These are phyloP conservation scores for Linyphia triangularis DNA, from an alignment of 2,888 invertebrate species.

Conservation along the genomic window DNA sequence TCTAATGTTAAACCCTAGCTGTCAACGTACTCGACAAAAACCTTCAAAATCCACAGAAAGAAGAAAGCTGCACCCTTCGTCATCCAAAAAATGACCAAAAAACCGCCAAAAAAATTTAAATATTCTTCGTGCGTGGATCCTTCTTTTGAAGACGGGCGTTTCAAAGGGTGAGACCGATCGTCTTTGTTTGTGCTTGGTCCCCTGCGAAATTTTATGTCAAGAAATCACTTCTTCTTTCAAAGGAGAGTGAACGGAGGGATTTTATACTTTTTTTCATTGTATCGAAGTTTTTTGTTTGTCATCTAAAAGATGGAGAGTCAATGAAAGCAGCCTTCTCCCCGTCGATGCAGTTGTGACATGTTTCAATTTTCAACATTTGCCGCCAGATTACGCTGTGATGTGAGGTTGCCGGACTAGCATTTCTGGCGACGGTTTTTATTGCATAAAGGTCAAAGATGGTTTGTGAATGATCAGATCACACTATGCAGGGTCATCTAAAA, in stretches of 20 bases:
- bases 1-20: no score
- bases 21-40: not conserved
- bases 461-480: no score
- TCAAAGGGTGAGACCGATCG: conserved; percentile 54
- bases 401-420: conserved; percentile 17
- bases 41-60: not conserved
- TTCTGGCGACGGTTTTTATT: no score
- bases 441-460: not conserved
- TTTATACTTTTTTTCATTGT: conserved; percentile 29
- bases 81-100: not conserved
- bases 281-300: conserved; percentile 25
- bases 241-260: conserved; percentile 8
- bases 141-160: not conserved
- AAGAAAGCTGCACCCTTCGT: no score
- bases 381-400: conserved; percentile 45
- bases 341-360: conserved; percentile 66
- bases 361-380: conserved; percentile 74
- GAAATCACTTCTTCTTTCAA: conserved; percentile 38
- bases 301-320: conserved; percentile 38
- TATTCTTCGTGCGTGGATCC: not conserved
- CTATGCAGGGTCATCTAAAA: no score
- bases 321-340: conserved; percentile 64
- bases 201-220: conserved; percentile 68
- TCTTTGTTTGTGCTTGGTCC: conserved; percentile 61
- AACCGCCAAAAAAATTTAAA: not conserved